phyloP scores from a whole-genome alignment of 2,797 vertebrate species.

The Enteromius trimaculatus region DNA sequence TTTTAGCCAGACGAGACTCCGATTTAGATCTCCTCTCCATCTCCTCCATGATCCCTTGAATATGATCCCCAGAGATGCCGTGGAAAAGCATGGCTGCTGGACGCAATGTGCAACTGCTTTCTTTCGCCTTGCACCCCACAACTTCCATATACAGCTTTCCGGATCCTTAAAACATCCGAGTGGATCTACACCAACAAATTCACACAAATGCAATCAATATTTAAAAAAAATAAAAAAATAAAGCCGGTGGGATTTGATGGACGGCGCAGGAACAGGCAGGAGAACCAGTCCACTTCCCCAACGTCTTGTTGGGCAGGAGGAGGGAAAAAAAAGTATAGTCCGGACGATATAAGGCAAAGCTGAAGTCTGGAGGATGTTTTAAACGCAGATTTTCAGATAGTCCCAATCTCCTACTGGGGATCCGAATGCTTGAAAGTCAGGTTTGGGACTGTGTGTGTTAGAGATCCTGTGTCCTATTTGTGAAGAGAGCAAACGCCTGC shows the following conservation, averaged over 20 bases:
- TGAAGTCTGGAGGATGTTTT: constrained; percentile 68
- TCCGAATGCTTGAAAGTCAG: constrained; percentile 91
- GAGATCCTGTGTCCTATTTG: constrained; percentile 93
- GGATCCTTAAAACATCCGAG: constrained; percentile 87
- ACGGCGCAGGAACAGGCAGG: constrained; percentile 51
- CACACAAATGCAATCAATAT: constrained; percentile 66
- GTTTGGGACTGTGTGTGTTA: constrained; percentile 90
- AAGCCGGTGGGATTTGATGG: constrained; percentile 68
- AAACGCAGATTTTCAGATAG: constrained; percentile 67
- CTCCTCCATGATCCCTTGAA: constrained; percentile 99
- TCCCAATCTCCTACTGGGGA: constrained; percentile 81
- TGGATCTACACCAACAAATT: constrained; percentile 72
- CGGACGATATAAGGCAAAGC: constrained; percentile 76
- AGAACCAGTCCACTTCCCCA: constrained; percentile 65
- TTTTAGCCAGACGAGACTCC: constrained; percentile 93
- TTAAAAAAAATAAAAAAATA: constrained; percentile 39
- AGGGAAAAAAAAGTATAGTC: constrained; percentile 71
- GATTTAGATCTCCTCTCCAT: constrained; percentile 97
- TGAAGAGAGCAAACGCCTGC: constrained; percentile 90
- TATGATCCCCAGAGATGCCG: constrained; percentile 99
- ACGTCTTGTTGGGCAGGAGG: constrained; percentile 63
- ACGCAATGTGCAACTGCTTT: constrained; percentile 95
- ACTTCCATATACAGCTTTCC: constrained; percentile 96
- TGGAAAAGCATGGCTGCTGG: constrained; percentile 99
- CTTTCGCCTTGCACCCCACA: constrained; percentile 95